Base-by-base conservation (phyloP, 2,888 invertebrate genomes). In the Nephrocerus scutellatus region DNA sequence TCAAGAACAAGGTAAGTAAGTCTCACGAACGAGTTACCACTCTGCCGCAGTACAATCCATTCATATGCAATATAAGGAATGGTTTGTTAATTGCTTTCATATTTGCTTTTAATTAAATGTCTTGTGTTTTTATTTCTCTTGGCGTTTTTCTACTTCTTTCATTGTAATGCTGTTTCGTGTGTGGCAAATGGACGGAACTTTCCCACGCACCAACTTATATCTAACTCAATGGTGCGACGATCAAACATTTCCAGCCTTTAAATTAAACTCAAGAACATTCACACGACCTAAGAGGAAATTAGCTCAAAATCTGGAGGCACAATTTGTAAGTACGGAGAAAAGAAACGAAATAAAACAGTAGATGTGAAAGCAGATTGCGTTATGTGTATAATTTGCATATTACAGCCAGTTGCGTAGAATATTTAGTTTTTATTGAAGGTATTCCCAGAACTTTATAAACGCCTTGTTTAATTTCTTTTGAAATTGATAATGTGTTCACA, bases 211-310 rank as follows among this genome's bases (percentile, higher is more conserved):
- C 32, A 36, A 32, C 28, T 29, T 19, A 28, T 23, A 30, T 36
- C 14, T 36, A 34, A 22, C 23, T 16, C n/a, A 23, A 28, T 26
- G n/a, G n/a, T n/a, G n/a, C n/a, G n/a, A n/a, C n/a, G n/a, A n/a
- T n/a, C n/a, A n/a, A n/a, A n/a, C 33, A 19, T 42, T 48, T 50
- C 30, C 48, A 67, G 67, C 56, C 34, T 58, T 59, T 46, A 65
- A 63, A 55, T 49, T 61, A 41, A 67, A 68, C 45, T 64, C 68
- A 34, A 62, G 66, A 56, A 68, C 68, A 41, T 68, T 67, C 44
- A 68, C 68, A 42, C 57, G 68, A 35, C 63, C 68, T 13, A 66
- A 65, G 49, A 57, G 64, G 41, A 60, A 61, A 53, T 48, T 54
- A 32, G 52, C 56, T 44, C 58, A 59, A 51, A 63, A 59, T 54